phyloP scores from a whole-genome alignment of 2,113 vertebrate genomes.

The Eclectus roratus region DNA sequence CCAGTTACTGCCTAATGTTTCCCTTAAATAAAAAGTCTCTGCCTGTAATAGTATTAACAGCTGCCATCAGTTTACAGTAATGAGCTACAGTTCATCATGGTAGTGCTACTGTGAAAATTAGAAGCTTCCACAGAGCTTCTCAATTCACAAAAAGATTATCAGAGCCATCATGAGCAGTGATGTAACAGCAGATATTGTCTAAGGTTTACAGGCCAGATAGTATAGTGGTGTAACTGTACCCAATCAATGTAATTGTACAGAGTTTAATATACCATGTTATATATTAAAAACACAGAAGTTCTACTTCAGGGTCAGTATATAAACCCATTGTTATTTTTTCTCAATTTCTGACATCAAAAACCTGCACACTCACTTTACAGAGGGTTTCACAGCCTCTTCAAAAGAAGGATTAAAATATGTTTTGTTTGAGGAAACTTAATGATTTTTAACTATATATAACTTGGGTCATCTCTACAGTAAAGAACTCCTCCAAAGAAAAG shows the following conservation, averaged over 20 bases:
- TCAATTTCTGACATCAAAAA: not conserved
- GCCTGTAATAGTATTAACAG: conserved; percentile 66
- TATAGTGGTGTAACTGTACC: not conserved
- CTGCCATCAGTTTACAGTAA: conserved; percentile 73
- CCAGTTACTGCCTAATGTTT: conserved; percentile 66
- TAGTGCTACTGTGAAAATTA: conserved; percentile 55
- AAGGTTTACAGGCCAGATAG: not conserved
- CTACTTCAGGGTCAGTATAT: not conserved
- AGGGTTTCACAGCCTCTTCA: not conserved
- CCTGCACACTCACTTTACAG: not conserved
- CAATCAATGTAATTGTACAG: not conserved
- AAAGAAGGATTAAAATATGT: not conserved
- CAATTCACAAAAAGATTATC: conserved; percentile 8
- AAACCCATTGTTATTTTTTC: not conserved
- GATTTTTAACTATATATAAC: not conserved
- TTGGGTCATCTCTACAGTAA: not conserved
- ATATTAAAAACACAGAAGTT: not conserved
- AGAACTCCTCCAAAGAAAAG: not conserved
- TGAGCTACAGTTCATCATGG: conserved; percentile 56
- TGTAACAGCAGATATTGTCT: not conserved
- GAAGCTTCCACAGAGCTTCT: conserved; percentile 39
- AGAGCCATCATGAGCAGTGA: not conserved
- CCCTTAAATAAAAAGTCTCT: conserved; percentile 73
- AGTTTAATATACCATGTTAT: not conserved
- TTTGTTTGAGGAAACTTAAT: not conserved